Evolutionary conservation across 2,888 invertebrate species (phyloP).

Genomic region (Pediacus dermestoides): DNA sequence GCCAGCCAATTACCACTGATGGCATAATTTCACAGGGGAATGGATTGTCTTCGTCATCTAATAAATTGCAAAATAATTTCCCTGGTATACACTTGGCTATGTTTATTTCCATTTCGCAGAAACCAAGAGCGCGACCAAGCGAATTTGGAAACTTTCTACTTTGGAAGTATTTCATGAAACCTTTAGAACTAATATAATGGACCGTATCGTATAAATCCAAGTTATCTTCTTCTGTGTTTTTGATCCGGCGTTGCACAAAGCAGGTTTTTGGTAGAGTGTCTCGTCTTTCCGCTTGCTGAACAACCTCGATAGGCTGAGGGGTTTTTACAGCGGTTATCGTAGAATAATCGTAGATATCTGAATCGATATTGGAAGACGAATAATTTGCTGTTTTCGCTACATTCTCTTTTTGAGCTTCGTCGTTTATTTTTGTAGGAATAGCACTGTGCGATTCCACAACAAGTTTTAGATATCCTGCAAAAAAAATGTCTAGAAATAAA

Average conservation of each 20-base stretch:
- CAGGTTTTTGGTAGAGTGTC: conserved; percentile 54
- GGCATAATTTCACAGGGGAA: conserved; percentile 66
- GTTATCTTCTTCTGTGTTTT: conserved; percentile 42
- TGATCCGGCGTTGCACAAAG: conserved; percentile 51
- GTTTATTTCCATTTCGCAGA: conserved; percentile 55
- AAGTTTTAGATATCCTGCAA: conserved; percentile 4
- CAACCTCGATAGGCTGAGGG: conserved; percentile 28
- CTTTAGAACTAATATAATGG: conserved; percentile 60
- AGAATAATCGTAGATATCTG: conserved; percentile 20
- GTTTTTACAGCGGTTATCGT: conserved; percentile 20
- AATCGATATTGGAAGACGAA: conserved; percentile 22
- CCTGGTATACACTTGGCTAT: conserved; percentile 61
- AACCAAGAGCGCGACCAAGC: conserved; percentile 58
- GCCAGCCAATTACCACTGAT: conserved; percentile 69
- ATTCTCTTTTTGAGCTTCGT: not conserved
- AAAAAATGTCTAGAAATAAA: no score
- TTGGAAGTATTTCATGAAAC: conserved; percentile 68
- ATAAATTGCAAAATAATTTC: conserved; percentile 57
- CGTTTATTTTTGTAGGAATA: conserved; percentile 5
- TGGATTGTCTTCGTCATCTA: conserved; percentile 45
- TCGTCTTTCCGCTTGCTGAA: conserved; percentile 34
- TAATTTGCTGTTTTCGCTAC: no score
- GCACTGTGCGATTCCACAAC: no score
- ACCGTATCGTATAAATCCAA: conserved; percentile 36
- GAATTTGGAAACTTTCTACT: conserved; percentile 58